Evolutionary conservation across 2,113 vertebrate species (phyloP).

Genomic region (Delphinus delphis): DNA sequence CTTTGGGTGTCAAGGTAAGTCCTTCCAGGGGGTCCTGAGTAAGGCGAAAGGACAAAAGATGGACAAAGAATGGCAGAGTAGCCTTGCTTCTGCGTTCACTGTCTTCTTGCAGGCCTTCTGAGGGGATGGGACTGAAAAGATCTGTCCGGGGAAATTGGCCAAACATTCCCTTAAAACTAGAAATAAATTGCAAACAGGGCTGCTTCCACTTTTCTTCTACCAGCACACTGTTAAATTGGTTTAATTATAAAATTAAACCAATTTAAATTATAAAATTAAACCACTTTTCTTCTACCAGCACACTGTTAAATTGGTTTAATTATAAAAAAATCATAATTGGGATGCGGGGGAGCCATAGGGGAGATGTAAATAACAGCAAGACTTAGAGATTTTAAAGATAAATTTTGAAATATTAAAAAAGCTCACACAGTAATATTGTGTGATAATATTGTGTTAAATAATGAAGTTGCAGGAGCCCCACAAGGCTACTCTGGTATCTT

Average conservation of each 20-base stretch:
- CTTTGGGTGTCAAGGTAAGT: conserved; percentile 94
- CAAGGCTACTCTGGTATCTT: not conserved
- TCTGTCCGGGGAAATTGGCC: not conserved
- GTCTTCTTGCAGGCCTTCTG: not conserved
- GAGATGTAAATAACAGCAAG: not conserved
- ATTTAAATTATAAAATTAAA: too few species aligned
- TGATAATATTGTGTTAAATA: not conserved
- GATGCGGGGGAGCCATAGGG: not conserved
- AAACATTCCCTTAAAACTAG: not conserved
- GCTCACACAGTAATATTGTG: not conserved
- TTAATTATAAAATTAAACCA: not conserved
- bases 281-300: not conserved
- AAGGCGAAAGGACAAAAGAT: not conserved
- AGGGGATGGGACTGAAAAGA: not conserved
- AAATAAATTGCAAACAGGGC: not conserved
- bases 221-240: not conserved
- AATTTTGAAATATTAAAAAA: not conserved
- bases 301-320: not conserved
- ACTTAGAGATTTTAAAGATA: not conserved
- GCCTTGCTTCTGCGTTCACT: not conserved
- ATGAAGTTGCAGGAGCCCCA: not conserved
- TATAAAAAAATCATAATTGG: not conserved
- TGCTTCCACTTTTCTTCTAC: not conserved
- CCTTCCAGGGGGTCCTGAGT: not conserved
- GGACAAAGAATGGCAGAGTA: not conserved